Conservation (phyloP, 2,888 invertebrate species). For the Cheilosia impressa region DNA sequence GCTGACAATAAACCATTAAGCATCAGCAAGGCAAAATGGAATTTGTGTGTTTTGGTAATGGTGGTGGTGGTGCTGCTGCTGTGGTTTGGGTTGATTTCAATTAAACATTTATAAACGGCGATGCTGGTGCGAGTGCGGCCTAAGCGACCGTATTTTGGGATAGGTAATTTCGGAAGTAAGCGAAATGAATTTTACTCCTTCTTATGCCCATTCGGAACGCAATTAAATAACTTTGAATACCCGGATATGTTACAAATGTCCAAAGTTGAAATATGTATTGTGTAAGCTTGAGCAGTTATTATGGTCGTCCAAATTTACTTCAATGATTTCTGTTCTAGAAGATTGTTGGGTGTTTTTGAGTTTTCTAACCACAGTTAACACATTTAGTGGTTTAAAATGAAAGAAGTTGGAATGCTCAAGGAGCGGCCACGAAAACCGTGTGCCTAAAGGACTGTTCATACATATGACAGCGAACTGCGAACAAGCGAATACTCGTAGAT, state of each 20-base stretch:
- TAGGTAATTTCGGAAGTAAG: not conserved
- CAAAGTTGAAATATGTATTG: too few species aligned
- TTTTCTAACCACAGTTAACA: too few species aligned
- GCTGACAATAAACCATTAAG: slow-evolving; percentile 1
- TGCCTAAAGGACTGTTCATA: too few species aligned
- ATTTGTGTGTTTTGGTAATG: slow-evolving; percentile 1
- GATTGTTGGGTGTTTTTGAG: too few species aligned
- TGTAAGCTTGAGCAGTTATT: too few species aligned
- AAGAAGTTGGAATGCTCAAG: too few species aligned
- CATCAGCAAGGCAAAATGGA: not conserved
- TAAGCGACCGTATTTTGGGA: not conserved
- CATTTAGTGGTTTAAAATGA: too few species aligned
- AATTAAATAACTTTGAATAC: not conserved
- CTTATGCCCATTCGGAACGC: not conserved
- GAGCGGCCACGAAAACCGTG: too few species aligned
- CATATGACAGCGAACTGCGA: too few species aligned
- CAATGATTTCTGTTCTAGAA: too few species aligned
- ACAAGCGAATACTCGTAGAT: too few species aligned
- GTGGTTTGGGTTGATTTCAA: not conserved
- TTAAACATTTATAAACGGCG: not conserved
- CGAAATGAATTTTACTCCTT: not conserved
- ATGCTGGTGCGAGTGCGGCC: not conserved
- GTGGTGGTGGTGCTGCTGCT: not conserved
- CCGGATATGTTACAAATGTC: not conserved
- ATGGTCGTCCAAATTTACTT: too few species aligned